Evolutionary conservation across 2,113 vertebrate species (phyloP), one percentile per base, ranked within the genome.

Genomic region (Lathamus discolor): DNA sequence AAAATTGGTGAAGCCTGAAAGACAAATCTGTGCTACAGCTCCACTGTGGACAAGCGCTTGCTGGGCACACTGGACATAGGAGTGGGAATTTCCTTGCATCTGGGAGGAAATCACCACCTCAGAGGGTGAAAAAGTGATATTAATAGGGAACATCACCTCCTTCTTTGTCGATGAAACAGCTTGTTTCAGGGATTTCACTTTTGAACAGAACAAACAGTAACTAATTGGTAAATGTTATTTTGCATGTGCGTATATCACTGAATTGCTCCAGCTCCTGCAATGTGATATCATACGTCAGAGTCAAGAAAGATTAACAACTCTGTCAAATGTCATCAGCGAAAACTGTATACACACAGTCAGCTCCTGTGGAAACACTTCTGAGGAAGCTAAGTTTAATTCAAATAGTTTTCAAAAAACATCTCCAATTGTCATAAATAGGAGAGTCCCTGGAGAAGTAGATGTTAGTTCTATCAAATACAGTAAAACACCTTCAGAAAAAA

Each of bases 391-490:
- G 86, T 96, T 97, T 95, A 95, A 96, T 96, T 95, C 95, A 97
- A 92, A 96, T 44, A 73, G 83, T 95, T 97, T 97, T 97, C 69
- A 83, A 86, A 86, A 97, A 97, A 84, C 63, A 55, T 89, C 95
- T 97, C 83, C 78, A 83, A 92, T 95, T 96, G 96, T 96, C 96
- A 95, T 96, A 96, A 96, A 96, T 93, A 93, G 91, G 96, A 92
- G 73, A 91, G 64, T 95, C 97, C 94, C 96, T 39, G 51, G 97
- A 97, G 98, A 97, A 96, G 86, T 85, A 98, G 96, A 96, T 97
- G 91, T 96, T 95, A 96, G 94, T 90, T 96, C 90, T 93, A 96
- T 83, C 92, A 95, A 97, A 73, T 64, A 88, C 81, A 91, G 87
- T 91, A 97, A 97, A 97, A 88, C 83, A 91, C 88, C 80, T 83